phyloP scores from a whole-genome alignment of 1,140 invertebrate genomes.

The Microvelia longipes region DNA sequence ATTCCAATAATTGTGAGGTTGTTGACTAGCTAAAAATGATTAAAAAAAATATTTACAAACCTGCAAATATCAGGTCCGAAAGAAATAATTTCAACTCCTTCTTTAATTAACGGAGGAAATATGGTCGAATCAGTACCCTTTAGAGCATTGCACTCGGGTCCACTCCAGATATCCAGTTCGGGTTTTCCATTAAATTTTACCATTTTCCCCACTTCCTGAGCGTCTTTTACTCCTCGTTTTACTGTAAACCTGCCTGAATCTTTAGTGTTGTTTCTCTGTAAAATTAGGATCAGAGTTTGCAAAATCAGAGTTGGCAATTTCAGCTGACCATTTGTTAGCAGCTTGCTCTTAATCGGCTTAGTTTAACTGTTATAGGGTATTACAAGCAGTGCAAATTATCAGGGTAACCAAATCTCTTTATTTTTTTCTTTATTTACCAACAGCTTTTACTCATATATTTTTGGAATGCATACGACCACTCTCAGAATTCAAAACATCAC shows the following conservation, averaged over 20 bases:
- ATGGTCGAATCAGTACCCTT: slow-evolving; percentile 32
- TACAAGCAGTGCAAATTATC: too few relatives aligned
- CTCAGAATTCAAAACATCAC: too few relatives aligned
- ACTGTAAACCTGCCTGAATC: slow-evolving; percentile 43
- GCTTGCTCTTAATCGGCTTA: neutral
- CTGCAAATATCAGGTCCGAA: slow-evolving; percentile 24
- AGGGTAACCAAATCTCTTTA: too few relatives aligned
- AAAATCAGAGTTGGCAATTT: too few relatives aligned
- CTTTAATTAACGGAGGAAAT: slow-evolving; percentile 28
- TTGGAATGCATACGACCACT: too few relatives aligned
- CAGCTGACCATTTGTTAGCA: neutral
- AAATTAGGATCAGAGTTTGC: slow-evolving; percentile 13
- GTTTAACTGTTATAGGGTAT: too few relatives aligned
- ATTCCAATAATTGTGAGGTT: too few relatives aligned
- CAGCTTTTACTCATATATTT: too few relatives aligned
- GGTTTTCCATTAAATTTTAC: slow-evolving; percentile 27
- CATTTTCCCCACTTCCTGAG: slow-evolving; percentile 28
- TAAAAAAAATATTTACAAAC: slow-evolving; percentile 10
- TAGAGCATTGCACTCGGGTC: slow-evolving; percentile 23
- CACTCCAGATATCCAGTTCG: slow-evolving; percentile 23
- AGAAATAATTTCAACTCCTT: slow-evolving; percentile 16
- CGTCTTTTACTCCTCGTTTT: slow-evolving; percentile 32
- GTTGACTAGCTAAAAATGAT: too few relatives aligned
- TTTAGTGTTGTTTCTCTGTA: slow-evolving; percentile 42
- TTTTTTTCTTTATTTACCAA: too few relatives aligned